Evolutionary conservation across 92 coral and sea anemone species (phyloP).

Genomic region (Porites lobata): DNA sequence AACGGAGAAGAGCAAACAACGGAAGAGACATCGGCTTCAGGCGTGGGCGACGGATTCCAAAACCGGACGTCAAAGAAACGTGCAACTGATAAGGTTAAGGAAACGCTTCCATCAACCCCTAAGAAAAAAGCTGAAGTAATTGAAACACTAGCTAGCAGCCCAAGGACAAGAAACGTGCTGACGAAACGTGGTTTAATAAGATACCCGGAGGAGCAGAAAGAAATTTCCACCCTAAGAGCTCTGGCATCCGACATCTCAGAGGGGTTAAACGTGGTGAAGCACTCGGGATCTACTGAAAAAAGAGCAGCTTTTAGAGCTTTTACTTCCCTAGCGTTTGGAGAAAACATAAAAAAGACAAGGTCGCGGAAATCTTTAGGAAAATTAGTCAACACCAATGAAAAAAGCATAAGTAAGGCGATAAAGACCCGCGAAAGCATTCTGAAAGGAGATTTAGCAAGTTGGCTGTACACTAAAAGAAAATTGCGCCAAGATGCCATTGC

Average conservation of each 20-base stretch:
- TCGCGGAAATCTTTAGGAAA: slow-evolving; percentile 26
- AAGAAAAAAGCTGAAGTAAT: slow-evolving; percentile 6
- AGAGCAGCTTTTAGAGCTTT: slow-evolving; percentile 49
- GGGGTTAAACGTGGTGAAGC: slow-evolving; percentile 55
- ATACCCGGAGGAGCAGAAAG: slow-evolving; percentile 60
- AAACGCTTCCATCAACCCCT: slow-evolving; percentile 27
- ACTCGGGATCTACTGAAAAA: slow-evolving; percentile 57
- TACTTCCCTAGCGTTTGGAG: neutral
- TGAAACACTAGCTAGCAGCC: neutral
- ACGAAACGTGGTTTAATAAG: slow-evolving; percentile 1
- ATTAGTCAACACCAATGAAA: slow-evolving; percentile 21
- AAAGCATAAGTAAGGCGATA: slow-evolving; percentile 3
- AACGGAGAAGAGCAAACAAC: neutral
- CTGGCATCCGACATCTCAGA: slow-evolving; percentile 70
- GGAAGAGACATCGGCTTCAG: no score
- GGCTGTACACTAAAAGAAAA: slow-evolving; percentile 30
- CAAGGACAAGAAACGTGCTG: neutral
- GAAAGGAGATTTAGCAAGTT: slow-evolving; percentile 19
- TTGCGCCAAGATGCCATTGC: slow-evolving; percentile 20
- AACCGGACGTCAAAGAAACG: no score
- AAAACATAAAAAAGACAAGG: slow-evolving; percentile 18
- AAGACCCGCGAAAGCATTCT: neutral
- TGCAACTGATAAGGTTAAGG: neutral
- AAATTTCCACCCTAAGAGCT: slow-evolving; percentile 49
- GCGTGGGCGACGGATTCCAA: neutral